A percentile compares a stretch with the other conserved stretches of the same genome.
Evolutionary conservation across 1,140 invertebrate species (phyloP).

Genomic region (Drosophila orosa): DNA sequence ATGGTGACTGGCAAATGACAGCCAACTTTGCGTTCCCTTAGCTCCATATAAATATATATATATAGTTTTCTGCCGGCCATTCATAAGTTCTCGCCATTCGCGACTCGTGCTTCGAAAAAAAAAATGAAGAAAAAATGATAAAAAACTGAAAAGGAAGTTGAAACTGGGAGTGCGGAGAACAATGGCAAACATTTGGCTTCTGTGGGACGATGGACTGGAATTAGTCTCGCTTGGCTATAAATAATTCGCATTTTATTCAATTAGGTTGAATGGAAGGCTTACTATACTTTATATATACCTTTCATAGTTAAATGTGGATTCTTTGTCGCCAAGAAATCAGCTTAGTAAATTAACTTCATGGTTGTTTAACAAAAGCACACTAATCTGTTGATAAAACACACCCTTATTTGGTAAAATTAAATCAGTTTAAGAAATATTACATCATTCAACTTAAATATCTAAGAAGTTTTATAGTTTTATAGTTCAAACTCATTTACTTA

Average conservation of each 20-base stretch:
- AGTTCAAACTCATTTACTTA: too few relatives aligned
- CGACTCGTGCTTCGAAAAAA: slow-evolving; percentile 26
- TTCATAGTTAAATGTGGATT: not conserved
- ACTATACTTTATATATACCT: not conserved
- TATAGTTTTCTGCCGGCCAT: slow-evolving; percentile 30
- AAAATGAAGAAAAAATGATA: slow-evolving; percentile 3
- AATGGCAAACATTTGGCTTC: slow-evolving; percentile 43
- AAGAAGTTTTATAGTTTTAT: too few relatives aligned
- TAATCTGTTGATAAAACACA: not conserved
- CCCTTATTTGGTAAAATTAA: not conserved
- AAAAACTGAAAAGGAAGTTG: slow-evolving; percentile 36
- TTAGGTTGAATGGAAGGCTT: slow-evolving; percentile 33
- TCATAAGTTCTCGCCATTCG: slow-evolving; percentile 47
- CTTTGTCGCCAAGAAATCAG: slow-evolving; percentile 2
- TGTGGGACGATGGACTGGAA: slow-evolving; percentile 34
- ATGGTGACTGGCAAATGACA: slow-evolving; percentile 48
- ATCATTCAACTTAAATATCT: not conserved
- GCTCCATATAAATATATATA: not conserved
- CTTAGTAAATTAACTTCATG: not conserved
- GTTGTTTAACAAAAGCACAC: not conserved
- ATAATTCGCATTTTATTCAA: slow-evolving; percentile 42
- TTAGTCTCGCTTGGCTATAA: slow-evolving; percentile 41
- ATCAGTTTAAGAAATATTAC: not conserved
- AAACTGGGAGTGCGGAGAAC: slow-evolving; percentile 25
- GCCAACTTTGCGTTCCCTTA: slow-evolving; percentile 22